Evolutionary conservation across 2,888 invertebrate species (phyloP).

Genomic region (Ephialtes manifestator): DNA sequence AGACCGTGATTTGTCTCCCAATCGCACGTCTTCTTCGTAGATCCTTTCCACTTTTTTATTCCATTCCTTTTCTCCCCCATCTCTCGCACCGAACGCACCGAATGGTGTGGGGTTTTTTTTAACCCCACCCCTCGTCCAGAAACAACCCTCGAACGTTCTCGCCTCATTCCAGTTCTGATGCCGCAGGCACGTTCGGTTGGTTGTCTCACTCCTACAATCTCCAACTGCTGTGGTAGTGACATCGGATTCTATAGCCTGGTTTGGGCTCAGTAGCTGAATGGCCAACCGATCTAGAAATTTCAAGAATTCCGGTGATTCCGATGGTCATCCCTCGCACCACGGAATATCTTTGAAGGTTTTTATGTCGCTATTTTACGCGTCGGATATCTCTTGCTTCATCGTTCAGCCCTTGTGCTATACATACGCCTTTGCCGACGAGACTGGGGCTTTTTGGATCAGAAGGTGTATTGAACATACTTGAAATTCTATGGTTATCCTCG

Average conservation of each 20-base stretch:
- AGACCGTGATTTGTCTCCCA: slow-evolving; percentile 35
- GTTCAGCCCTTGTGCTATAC: not conserved
- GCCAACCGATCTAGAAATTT: slow-evolving; percentile 58
- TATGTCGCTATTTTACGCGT: slow-evolving; percentile 58
- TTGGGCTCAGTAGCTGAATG: not conserved
- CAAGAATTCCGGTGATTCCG: slow-evolving; percentile 70
- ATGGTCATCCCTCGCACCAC: slow-evolving; percentile 56
- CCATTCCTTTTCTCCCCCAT: not conserved
- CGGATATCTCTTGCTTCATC: slow-evolving; percentile 49
- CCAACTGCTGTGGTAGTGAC: not conserved
- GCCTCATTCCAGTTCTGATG: slow-evolving; percentile 48
- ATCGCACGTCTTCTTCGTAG: slow-evolving; percentile 15
- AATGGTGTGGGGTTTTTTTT: slow-evolving; percentile 25
- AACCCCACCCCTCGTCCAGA: not conserved
- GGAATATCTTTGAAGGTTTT: slow-evolving; percentile 59
- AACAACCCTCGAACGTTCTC: slow-evolving; percentile 25
- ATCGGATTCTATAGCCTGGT: not conserved
- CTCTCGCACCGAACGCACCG: slow-evolving; percentile 8
- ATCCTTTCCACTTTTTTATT: slow-evolving; percentile 44
- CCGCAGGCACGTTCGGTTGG: slow-evolving; percentile 57
- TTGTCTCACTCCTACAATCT: slow-evolving; percentile 37
- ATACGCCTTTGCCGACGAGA: not conserved
- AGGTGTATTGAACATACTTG: not conserved
- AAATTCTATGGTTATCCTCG: not conserved
- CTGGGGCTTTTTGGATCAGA: not conserved